Conservation (phyloP, 1,140 invertebrate genomes). For the Drosophila varians region DNA sequence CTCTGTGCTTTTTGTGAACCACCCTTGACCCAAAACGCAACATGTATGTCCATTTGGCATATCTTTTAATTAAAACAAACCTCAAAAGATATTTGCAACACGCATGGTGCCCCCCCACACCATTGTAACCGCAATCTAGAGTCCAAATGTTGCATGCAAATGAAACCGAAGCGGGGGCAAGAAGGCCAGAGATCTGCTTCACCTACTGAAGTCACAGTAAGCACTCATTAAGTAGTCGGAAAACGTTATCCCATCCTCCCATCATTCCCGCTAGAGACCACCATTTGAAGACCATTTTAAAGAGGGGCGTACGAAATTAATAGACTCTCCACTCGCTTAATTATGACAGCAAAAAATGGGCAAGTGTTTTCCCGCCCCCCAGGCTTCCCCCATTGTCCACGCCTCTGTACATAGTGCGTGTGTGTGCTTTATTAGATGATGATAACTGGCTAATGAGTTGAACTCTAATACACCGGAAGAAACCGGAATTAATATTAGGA, state of each 20-base stretch:
- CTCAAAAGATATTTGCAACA: constrained; percentile 55
- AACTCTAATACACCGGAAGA: constrained; percentile 29
- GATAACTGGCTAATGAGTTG: constrained; percentile 81
- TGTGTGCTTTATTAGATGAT: constrained; percentile 77
- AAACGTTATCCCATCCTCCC: constrained; percentile 57
- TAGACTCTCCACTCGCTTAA: constrained; percentile 75
- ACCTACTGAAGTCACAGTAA: constrained; percentile 46
- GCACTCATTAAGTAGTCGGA: constrained; percentile 59
- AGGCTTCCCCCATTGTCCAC: not conserved
- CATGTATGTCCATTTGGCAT: constrained; percentile 71
- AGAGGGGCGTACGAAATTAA: constrained; percentile 77
- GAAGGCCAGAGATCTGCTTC: constrained; percentile 30
- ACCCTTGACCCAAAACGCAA: not conserved
- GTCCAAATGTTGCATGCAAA: constrained; percentile 76
- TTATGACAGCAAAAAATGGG: constrained; percentile 74
- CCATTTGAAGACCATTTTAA: constrained; percentile 39
- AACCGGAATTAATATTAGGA: not conserved
- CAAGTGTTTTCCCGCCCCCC: constrained; percentile 49
- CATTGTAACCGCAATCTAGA: constrained; percentile 30
- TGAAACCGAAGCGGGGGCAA: constrained; percentile 12
- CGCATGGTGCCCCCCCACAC: constrained; percentile 42
- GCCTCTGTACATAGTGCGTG: constrained; percentile 38
- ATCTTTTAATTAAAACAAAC: constrained; percentile 73
- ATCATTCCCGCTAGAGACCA: not conserved
- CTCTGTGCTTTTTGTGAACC: not conserved